Percentiles rank a stretch among this genome's conserved stretches.
Conservation (phyloP, 2,797 vertebrate species). For the Poliocrania exsul region DNA sequence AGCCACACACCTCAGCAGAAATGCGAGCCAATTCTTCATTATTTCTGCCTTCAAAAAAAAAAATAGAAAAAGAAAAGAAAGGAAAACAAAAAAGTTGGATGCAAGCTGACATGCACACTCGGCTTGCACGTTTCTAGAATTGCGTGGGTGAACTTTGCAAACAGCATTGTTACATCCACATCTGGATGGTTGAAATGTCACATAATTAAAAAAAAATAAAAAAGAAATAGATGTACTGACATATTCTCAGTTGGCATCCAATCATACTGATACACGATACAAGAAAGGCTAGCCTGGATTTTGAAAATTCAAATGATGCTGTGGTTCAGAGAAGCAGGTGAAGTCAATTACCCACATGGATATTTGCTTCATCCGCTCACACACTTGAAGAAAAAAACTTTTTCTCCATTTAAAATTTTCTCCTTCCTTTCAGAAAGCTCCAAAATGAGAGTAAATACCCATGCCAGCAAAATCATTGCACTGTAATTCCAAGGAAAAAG, state of each 20-base stretch:
- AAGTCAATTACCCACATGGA: background rate
- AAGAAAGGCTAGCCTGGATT: background rate
- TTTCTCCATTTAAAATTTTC: background rate
- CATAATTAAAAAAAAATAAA: background rate
- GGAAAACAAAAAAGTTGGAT: background rate
- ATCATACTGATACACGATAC: background rate
- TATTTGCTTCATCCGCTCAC: background rate
- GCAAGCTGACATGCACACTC: background rate
- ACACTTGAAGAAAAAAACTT: background rate
- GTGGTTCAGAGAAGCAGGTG: background rate
- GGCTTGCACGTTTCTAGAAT: background rate
- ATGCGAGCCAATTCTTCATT: background rate
- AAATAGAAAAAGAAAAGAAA: background rate
- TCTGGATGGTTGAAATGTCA: background rate
- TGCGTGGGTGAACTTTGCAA: background rate
- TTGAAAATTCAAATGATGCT: background rate
- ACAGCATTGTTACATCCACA: background rate
- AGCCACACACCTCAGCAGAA: background rate
- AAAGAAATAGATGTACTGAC: background rate
- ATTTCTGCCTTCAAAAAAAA: background rate
- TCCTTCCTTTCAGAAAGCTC: background rate
- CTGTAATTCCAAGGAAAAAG: background rate
- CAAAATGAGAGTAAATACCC: background rate
- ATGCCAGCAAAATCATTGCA: background rate
- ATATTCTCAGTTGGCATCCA: background rate